Conservation (phyloP, 2,888 invertebrate species). For the Aphodius sticticus region DNA sequence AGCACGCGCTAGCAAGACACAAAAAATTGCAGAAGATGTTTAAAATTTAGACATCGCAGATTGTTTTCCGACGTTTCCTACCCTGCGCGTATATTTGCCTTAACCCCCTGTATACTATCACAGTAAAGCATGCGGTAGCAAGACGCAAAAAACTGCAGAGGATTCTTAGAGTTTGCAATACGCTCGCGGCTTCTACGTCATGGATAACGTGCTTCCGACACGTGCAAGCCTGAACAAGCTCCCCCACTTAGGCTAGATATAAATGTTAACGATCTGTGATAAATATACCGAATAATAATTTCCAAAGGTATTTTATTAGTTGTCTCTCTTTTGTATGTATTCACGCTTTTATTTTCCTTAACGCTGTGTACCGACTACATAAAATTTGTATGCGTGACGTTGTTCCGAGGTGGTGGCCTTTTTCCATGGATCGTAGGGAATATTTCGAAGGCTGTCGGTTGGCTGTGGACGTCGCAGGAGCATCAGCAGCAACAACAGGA, state of each 20-base stretch:
- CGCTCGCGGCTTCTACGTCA: too few species aligned
- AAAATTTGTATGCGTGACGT: slow-evolving; percentile 73
- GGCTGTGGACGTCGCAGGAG: slow-evolving; percentile 52
- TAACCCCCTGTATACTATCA: too few species aligned
- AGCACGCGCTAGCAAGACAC: neutral
- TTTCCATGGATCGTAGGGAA: slow-evolving; percentile 74
- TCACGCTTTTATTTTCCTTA: slow-evolving; percentile 41
- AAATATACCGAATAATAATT: neutral
- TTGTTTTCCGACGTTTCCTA: neutral
- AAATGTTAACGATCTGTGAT: neutral
- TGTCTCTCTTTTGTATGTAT: too few species aligned
- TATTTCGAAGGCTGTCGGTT: slow-evolving; percentile 54
- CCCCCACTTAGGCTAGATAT: neutral
- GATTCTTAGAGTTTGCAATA: too few species aligned
- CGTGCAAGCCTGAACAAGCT: neutral
- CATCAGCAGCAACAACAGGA: slow-evolving; percentile 25
- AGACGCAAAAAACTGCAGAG: too few species aligned
- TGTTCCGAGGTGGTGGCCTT: slow-evolving; percentile 72
- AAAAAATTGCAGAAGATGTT: neutral
- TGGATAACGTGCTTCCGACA: too few species aligned
- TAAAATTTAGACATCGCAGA: neutral
- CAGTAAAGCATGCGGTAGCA: too few species aligned
- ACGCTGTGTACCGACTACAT: slow-evolving; percentile 71
- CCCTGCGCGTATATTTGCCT: neutral
- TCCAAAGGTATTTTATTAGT: neutral